A percentile compares a stretch with the other conserved stretches of the same genome.
These are phyloP conservation scores for Lutjanus argentimaculatus DNA, from an alignment of 2,797 vertebrate genomes.

Conservation along the genomic window DNA sequence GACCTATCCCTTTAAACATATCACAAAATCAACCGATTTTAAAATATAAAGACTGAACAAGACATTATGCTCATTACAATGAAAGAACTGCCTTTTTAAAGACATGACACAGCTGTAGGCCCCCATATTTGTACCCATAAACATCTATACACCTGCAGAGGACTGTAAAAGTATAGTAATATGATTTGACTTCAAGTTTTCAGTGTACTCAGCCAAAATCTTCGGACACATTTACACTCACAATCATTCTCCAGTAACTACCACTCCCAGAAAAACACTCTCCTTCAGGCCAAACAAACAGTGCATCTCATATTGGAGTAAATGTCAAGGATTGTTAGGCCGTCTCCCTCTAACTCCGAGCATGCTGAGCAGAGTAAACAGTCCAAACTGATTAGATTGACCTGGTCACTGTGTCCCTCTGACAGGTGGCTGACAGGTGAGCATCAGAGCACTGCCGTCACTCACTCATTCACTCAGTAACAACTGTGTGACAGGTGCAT, in stretches of 20 bases:
- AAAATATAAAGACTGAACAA: slow-evolving; percentile 7
- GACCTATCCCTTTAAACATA: slow-evolving; percentile 10
- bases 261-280: slow-evolving; percentile 29
- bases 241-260: slow-evolving; percentile 17
- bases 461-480: slow-evolving; percentile 44
- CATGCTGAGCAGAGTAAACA: slow-evolving; percentile 77
- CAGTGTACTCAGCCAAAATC: background rate
- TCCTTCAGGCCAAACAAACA: slow-evolving; percentile 48
- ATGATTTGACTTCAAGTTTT: background rate
- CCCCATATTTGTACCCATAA: background rate
- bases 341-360: slow-evolving; percentile 39
- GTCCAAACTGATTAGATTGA: slow-evolving; percentile 80
- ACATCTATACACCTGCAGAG: background rate
- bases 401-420: slow-evolving; percentile 75
- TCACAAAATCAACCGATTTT: slow-evolving; percentile 7
- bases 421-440: slow-evolving; percentile 80
- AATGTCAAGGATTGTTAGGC: slow-evolving; percentile 49
- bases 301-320: slow-evolving; percentile 45
- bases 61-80: background rate
- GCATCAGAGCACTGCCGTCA: slow-evolving; percentile 64
- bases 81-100: background rate
- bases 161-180: background rate
- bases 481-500: slow-evolving; percentile 61
- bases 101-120: background rate
- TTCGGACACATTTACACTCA: slow-evolving; percentile 8